A percentile compares a stretch with the other conserved stretches of the same genome.
Conservation (phyloP, 1,140 invertebrate species). For the Diorhabda sublineata region DNA sequence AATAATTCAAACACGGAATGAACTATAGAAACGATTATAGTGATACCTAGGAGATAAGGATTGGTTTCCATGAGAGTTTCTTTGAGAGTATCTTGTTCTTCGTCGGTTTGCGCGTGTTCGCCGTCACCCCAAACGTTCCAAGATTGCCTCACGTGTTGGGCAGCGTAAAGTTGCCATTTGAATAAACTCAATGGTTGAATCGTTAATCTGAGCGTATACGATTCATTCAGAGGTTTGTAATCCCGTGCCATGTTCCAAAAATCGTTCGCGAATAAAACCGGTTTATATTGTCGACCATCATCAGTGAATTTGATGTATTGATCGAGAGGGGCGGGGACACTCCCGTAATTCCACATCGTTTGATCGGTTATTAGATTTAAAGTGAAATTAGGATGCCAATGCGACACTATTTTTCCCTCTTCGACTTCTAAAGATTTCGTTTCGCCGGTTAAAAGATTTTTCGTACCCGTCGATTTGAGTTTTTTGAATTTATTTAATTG, state of each 20-base stretch:
- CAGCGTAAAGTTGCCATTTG: slow-evolving; percentile 97
- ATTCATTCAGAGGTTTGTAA: slow-evolving; percentile 91
- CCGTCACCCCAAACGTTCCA: slow-evolving; percentile 65
- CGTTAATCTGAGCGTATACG: slow-evolving; percentile 73
- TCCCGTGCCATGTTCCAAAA: slow-evolving; percentile 98
- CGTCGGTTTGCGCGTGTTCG: slow-evolving; percentile 71
- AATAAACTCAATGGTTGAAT: slow-evolving; percentile 92
- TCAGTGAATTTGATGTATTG: slow-evolving; percentile 90
- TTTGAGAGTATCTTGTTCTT: slow-evolving; percentile 96
- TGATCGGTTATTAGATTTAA: slow-evolving; percentile 93
- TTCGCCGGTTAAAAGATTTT: slow-evolving; percentile 93
- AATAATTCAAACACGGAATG: slow-evolving; percentile 98
- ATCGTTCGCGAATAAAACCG: slow-evolving; percentile 93
- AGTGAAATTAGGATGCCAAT: slow-evolving; percentile 99
- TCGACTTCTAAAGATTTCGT: slow-evolving; percentile 77
- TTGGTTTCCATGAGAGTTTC: slow-evolving; percentile 96
- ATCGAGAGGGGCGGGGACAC: slow-evolving; percentile 86
- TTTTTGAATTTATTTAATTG: slow-evolving; percentile 91
- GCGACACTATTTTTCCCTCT: slow-evolving; percentile 75
- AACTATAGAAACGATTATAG: slow-evolving; percentile 87
- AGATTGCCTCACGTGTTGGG: slow-evolving; percentile 89
- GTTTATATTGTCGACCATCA: slow-evolving; percentile 80
- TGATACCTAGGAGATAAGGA: slow-evolving; percentile 89
- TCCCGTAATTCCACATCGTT: slow-evolving; percentile 86
- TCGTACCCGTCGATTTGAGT: slow-evolving; percentile 79